These are phyloP conservation scores for Stomatorhinus walkeri DNA, from an alignment of 2,797 vertebrate species.

Conservation along the genomic window DNA sequence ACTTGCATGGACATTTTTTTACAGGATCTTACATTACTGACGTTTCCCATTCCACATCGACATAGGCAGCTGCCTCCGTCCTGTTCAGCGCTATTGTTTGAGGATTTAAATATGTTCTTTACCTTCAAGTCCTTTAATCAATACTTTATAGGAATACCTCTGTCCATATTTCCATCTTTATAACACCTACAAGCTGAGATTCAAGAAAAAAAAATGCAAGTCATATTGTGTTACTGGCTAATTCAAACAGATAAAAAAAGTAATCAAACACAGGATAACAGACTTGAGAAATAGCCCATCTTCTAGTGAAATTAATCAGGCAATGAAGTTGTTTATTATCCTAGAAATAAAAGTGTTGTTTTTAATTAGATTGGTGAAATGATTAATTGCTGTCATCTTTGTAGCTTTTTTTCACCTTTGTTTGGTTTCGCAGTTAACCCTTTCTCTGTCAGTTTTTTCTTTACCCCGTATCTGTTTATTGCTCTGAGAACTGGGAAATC, in stretches of 20 bases:
- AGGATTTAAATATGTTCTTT: background rate
- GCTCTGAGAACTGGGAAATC: background rate
- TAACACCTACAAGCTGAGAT: background rate
- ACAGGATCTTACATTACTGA: background rate
- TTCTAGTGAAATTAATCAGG: constrained; percentile 22
- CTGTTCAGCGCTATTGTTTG: background rate
- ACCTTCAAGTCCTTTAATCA: background rate
- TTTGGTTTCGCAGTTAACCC: background rate
- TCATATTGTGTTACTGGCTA: constrained; percentile 6
- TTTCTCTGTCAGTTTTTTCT: background rate
- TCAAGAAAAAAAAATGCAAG: background rate
- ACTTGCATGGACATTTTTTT: background rate
- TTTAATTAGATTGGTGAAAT: constrained; percentile 23
- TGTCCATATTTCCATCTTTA: background rate
- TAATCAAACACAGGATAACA: constrained; percentile 12
- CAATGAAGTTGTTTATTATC: constrained; percentile 15
- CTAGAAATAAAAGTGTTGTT: constrained; percentile 13
- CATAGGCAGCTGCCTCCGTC: background rate
- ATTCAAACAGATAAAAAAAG: background rate
- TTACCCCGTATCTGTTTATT: background rate
- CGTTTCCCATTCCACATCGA: background rate
- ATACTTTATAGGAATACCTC: background rate
- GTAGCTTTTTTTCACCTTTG: background rate
- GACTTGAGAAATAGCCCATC: constrained; percentile 7
- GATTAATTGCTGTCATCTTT: constrained; percentile 12